Evolutionary conservation across 2,888 invertebrate species (phyloP).

Genomic region (Notodromas monacha): DNA sequence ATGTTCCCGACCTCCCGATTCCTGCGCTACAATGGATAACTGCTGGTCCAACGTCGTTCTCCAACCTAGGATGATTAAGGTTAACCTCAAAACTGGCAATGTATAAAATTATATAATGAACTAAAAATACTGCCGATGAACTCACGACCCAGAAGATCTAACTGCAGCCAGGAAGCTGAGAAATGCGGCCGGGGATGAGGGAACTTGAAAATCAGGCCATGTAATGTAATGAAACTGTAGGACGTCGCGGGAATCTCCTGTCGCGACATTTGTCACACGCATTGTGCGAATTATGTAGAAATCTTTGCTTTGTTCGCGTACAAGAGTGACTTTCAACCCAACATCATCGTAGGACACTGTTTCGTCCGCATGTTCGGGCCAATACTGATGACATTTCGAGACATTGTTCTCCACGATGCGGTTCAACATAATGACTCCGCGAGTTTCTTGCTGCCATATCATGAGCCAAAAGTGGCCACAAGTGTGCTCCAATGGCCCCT

Average conservation of each 20-base stretch:
- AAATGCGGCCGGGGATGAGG: constrained; percentile 53
- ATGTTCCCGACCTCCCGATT: constrained; percentile 81
- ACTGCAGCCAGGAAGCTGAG: constrained; percentile 38
- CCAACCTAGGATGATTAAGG: no score
- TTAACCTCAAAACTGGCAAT: no score
- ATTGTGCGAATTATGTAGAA: constrained; percentile 41
- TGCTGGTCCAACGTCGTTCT: constrained; percentile 33
- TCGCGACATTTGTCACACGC: constrained; percentile 19
- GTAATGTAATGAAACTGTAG: constrained; percentile 78
- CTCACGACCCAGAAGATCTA: constrained; percentile 37
- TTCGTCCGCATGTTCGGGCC: constrained; percentile 28
- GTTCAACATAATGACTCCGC: constrained; percentile 76
- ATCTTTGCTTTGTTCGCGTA: constrained; percentile 34
- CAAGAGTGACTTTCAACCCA: constrained; percentile 36
- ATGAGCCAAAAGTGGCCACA: constrained; percentile 84
- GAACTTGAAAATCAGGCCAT: constrained; percentile 91
- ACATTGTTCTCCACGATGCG: constrained; percentile 67
- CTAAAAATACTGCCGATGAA: no score
- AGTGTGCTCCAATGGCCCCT: constrained; percentile 62
- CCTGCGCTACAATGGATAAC: constrained; percentile 90
- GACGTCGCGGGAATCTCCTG: constrained; percentile 33
- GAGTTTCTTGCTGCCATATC: constrained; percentile 78
- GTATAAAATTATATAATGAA: no score
- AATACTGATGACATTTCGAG: constrained; percentile 77
- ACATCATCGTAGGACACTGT: constrained; percentile 36